Percentiles rank a stretch among this genome's conserved stretches.
Conservation (phyloP, 2,888 invertebrate genomes). For the Flabesymbios commensalis region DNA sequence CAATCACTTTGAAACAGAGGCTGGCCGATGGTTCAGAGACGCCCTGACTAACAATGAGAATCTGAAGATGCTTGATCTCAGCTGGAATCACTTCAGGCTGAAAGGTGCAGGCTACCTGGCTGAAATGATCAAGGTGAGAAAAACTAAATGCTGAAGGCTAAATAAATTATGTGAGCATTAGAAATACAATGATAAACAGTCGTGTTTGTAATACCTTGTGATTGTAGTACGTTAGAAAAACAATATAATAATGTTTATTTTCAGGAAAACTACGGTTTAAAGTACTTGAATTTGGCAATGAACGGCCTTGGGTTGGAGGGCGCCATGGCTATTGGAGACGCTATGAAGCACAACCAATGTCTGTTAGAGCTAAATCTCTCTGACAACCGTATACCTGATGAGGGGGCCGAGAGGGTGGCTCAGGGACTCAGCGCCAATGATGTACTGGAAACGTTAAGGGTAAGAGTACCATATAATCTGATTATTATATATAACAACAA, state of each 20-base stretch:
- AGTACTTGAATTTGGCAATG: conserved; percentile 45
- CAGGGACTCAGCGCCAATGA: conserved; percentile 44
- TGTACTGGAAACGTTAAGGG: conserved; percentile 24
- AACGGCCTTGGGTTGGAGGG: conserved; percentile 51
- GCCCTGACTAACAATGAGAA: conserved; percentile 47
- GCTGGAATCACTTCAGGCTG: conserved; percentile 51
- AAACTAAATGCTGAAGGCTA: too few relatives aligned
- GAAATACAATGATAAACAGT: too few relatives aligned
- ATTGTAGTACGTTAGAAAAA: too few relatives aligned
- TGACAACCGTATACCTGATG: conserved; percentile 47
- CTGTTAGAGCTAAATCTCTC: conserved; percentile 47
- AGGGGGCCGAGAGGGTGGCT: conserved; percentile 44
- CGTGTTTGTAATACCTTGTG: too few relatives aligned
- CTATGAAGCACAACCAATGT: conserved; percentile 46
- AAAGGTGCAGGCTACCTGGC: conserved; percentile 42
- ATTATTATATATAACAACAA: too few relatives aligned
- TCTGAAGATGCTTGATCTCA: conserved; percentile 45
- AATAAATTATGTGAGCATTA: too few relatives aligned
- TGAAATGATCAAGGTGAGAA: conserved; percentile 46
- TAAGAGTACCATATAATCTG: conserved; percentile 12
- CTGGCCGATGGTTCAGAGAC: conserved; percentile 42
- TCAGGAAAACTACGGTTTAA: conserved; percentile 51
- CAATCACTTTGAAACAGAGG: conserved; percentile 49
- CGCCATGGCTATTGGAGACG: conserved; percentile 43
- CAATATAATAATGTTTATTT: too few relatives aligned